Base-by-base conservation (phyloP, 35 echinoderm and acorn worm species). In the Ptychodera flava region DNA sequence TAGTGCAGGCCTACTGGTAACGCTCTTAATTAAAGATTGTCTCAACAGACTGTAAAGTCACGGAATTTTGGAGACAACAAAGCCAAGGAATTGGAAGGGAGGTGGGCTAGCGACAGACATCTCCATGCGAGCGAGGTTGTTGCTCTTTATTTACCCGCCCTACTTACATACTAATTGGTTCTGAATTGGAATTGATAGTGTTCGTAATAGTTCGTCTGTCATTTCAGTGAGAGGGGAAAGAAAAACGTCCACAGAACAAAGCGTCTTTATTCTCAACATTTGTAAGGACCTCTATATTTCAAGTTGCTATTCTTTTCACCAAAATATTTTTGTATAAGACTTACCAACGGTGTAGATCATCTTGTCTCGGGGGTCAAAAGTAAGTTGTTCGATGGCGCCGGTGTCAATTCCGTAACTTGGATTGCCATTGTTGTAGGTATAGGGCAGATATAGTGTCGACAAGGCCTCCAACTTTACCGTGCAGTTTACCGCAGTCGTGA, bases 401-500 rank as follows among this genome's bases (percentile, higher is more conserved):
- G 33, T 77, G 29, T 86, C 87, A 14, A 89, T 81, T 34, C 30
- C 87, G 82, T 87, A 95, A 0, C 28, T 30, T 30, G 86, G 86
- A 0, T 29, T 28, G 14, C 29, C 78, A 16, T 27, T 35, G 14
- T 85, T 35, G 36, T 95, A 92, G 16, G 31, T 78, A 34, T 92
- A 92, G n/a, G 93, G 93, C 22, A 95, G 80, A 79, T 95, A 95
- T 1, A 95, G 85, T 15, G 52, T 89, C 1, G 90, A 95, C 0
- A 95, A 16, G 0, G 89, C 84, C 0, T 85, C 77, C 10, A 92
- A 86, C 31, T 78, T 2, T 14, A 92, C 64, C 0, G 33, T 32
- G 0, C 45, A 6, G 45, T 64, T 64, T 22, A 64, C 45, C 45
- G 45, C 45, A 22, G 45, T 12, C 6, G 22, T 22, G 45, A 6